Evolutionary conservation across 2,888 invertebrate species (phyloP).

Genomic region (Biston betularia): DNA sequence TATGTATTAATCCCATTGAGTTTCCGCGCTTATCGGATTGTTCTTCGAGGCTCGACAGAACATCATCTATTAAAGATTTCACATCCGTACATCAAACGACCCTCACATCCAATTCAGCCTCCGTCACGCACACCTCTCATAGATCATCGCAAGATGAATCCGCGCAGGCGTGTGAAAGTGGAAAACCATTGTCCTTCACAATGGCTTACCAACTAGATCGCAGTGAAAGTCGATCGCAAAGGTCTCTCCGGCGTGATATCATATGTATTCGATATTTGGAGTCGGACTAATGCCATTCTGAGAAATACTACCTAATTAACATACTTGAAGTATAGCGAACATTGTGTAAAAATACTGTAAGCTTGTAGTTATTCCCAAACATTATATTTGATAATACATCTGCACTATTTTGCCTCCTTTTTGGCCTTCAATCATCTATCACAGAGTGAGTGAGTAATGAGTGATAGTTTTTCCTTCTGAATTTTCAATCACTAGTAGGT

Average conservation of each 20-base stretch:
- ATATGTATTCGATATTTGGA: constrained; percentile 33
- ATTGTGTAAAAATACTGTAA: constrained; percentile 21
- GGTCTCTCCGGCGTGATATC: constrained; percentile 49
- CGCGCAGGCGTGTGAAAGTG: constrained; percentile 73
- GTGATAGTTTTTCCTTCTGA: too few species aligned
- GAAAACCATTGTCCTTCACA: constrained; percentile 73
- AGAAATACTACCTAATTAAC: constrained; percentile 21
- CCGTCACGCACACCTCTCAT: constrained; percentile 45
- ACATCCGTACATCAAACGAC: background rate
- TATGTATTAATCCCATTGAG: too few species aligned
- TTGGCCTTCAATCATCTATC: too few species aligned
- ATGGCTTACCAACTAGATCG: constrained; percentile 69
- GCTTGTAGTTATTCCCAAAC: background rate
- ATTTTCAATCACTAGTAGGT: too few species aligned
- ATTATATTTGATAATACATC: background rate
- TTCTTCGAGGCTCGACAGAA: too few species aligned
- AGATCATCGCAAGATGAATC: constrained; percentile 57
- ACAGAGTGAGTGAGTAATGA: too few species aligned
- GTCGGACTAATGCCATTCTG: constrained; percentile 19
- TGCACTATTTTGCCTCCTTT: too few species aligned
- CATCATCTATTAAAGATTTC: background rate
- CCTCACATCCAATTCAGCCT: constrained; percentile 15
- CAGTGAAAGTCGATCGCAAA: constrained; percentile 72
- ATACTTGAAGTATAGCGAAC: constrained; percentile 9
- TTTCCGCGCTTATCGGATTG: too few species aligned